These are phyloP conservation scores for Cyprinodon diabolis DNA, from an alignment of 2,797 vertebrate genomes.

Conservation along the genomic window DNA sequence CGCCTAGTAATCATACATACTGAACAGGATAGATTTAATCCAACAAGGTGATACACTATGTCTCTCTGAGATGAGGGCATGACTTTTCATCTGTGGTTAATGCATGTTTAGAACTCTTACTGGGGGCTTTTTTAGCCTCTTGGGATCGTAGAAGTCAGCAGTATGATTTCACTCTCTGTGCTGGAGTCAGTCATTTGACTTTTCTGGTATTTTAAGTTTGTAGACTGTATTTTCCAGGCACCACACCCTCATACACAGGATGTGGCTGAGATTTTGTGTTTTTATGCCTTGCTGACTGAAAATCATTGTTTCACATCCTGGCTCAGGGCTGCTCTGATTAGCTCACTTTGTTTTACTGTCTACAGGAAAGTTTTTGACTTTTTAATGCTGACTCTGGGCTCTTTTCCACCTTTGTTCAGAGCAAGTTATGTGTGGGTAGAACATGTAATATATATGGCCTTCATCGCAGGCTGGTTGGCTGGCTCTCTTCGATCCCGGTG, in stretches of 20 bases:
- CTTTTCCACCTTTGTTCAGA: conserved; percentile 32
- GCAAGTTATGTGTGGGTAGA: conserved; percentile 46
- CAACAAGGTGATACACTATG: conserved; percentile 31
- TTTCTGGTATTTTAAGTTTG: conserved; percentile 22
- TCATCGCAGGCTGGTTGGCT: conserved; percentile 39
- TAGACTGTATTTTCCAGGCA: conserved; percentile 5
- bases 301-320: conserved; percentile 44
- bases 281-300: conserved; percentile 26
- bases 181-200: conserved; percentile 68
- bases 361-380: conserved; percentile 22
- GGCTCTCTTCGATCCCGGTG: conserved; percentile 52
- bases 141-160: conserved; percentile 48
- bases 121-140: conserved; percentile 45
- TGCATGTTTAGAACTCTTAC: conserved; percentile 41
- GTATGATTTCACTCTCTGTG: conserved; percentile 44
- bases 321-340: conserved; percentile 7
- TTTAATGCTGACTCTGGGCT: conserved; percentile 42
- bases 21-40: conserved; percentile 31
- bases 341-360: conserved; percentile 23
- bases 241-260: conserved; percentile 5
- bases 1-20: conserved; percentile 47
- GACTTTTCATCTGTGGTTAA: conserved; percentile 56
- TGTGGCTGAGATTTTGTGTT: not conserved
- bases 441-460: conserved; percentile 66
- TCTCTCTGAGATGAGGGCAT: conserved; percentile 32